Evolutionary conservation across 2,113 vertebrate genomes (phyloP), one percentile per base, ranked within the genome.

Genomic region (Takifugu bimaculatus): DNA sequence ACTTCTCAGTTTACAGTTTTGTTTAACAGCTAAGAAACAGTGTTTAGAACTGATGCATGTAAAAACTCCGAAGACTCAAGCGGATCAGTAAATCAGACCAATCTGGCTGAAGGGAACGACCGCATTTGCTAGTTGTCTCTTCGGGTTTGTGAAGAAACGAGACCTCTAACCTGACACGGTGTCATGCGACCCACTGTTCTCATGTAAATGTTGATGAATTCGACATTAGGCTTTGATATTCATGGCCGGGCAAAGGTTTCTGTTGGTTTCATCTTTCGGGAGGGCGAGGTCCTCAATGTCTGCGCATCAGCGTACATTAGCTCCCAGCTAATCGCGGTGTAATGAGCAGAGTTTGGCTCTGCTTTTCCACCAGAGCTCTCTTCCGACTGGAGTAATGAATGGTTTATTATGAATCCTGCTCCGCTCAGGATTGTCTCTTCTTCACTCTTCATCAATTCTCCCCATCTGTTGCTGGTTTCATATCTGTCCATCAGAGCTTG

Each of bases 401-500:
- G 77, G 74, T 79, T 83, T 76, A 82, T 79, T 67, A 76, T 75
- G 74, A 81, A 65, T 69, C 56, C 61, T 47, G 62, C 75, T 81
- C 68, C 25, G 35, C 74, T 82, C 73, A 68, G 51, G 74, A 58
- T 76, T 80, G 83, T 82, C 70, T 64, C 83, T 85, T 77, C 57
- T 82, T 67, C 82, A 75, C 68, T 82, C 75, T 74, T 82, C 82
- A 79, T 81, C 79, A 76, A 79, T 81, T 78, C 83, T 42, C 84
- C 81, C 87, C 87, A 91, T 91, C 87, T 89, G 88, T 87, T 89
- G 85, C 84, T 88, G 81, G 83, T 88, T 87, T 83, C 76, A 76
- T 74, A 85, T 86, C 87, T 61, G 65, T 78, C 75, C 80, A 61
- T 86, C 68, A 70, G 66, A 75, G 72, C 77, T 81, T 82, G 77